A percentile compares a stretch with the other conserved stretches of the same genome.
phyloP scores from a whole-genome alignment of 2,888 invertebrate genomes.

The Cephus pygmeus region DNA sequence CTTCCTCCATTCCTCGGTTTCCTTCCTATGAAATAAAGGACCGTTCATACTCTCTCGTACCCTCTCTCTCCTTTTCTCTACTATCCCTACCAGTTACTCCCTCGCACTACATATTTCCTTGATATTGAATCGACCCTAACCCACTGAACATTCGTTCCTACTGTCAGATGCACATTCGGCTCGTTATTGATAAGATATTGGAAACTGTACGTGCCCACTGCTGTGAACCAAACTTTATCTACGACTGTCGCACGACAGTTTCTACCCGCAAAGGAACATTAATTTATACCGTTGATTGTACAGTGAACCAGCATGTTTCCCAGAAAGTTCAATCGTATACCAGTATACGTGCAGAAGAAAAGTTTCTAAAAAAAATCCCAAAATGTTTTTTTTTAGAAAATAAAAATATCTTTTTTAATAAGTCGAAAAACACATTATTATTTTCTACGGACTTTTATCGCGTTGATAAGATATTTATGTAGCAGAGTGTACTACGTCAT shows the following conservation, averaged over 20 bases:
- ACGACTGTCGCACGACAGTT: neutral
- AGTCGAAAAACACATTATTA: neutral
- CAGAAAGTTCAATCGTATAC: neutral
- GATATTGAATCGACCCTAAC: conserved; percentile 7
- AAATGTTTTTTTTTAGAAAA: neutral
- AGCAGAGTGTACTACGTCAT: neutral
- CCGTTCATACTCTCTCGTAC: neutral
- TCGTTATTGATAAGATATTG: conserved; percentile 11
- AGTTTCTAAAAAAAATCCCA: accelerated
- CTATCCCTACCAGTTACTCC: neutral
- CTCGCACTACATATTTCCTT: neutral
- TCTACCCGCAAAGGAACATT: neutral
- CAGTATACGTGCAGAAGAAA: neutral
- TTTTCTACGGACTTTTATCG: neutral
- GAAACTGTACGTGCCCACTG: neutral
- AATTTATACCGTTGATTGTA: neutral
- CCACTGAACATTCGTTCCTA: conserved; percentile 3
- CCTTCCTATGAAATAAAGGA: neutral
- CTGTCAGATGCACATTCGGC: conserved; percentile 7
- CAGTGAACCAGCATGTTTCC: neutral
- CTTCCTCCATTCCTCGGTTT: neutral
- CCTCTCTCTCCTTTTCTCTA: neutral
- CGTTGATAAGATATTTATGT: neutral
- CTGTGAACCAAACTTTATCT: neutral
- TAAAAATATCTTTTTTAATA: neutral